These are phyloP conservation scores for Drosophila ohnishii DNA, from an alignment of 1,140 invertebrate species.

Conservation along the genomic window DNA sequence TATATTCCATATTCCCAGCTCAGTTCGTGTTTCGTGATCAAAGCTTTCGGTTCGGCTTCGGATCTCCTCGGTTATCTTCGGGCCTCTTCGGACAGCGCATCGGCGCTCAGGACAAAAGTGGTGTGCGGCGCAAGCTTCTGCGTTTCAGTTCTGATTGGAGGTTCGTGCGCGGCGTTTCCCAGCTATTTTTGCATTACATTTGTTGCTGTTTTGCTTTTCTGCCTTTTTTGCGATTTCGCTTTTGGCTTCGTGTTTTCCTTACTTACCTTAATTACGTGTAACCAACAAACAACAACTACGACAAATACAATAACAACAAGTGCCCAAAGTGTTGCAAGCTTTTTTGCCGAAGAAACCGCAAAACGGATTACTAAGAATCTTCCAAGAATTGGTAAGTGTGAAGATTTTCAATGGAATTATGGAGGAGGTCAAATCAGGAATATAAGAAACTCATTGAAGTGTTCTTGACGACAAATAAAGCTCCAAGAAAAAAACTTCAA, in stretches of 20 bases:
- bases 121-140: slow-evolving; percentile 54
- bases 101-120: slow-evolving; percentile 71
- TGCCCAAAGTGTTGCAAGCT: slow-evolving; percentile 63
- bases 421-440: not conserved
- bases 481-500: not conserved
- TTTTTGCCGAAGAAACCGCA: slow-evolving; percentile 48
- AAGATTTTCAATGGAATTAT: slow-evolving; percentile 14
- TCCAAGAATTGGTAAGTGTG: slow-evolving; percentile 50
- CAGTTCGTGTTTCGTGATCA: slow-evolving; percentile 54
- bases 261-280: slow-evolving; percentile 48
- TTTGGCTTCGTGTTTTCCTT: slow-evolving; percentile 47
- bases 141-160: slow-evolving; percentile 81
- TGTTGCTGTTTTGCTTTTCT: slow-evolving; percentile 49
- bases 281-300: slow-evolving; percentile 26
- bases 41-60: slow-evolving; percentile 50
- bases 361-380: slow-evolving; percentile 50
- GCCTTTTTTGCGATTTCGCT: slow-evolving; percentile 62
- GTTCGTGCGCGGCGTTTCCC: slow-evolving; percentile 77
- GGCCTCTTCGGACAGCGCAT: slow-evolving; percentile 25
- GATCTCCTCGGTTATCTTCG: slow-evolving; percentile 25
- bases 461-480: not conserved
- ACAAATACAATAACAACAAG: slow-evolving; percentile 54
- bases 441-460: not conserved
- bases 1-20: slow-evolving; percentile 43
- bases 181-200: slow-evolving; percentile 61